These are phyloP conservation scores for Champsocephalus esox DNA, from an alignment of 2,797 vertebrate species.

Conservation along the genomic window DNA sequence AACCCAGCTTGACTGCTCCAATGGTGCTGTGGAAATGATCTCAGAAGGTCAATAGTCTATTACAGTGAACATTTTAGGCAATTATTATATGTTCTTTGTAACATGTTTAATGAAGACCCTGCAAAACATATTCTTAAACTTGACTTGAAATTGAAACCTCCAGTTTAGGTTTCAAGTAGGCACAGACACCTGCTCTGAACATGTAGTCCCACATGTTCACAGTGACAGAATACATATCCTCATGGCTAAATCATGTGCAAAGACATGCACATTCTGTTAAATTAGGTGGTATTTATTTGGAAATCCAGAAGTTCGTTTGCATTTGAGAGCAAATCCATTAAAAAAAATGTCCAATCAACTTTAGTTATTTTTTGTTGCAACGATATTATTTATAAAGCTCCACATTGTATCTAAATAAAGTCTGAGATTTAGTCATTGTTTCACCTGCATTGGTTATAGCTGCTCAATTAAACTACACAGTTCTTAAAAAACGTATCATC, in stretches of 20 bases:
- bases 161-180: conserved; percentile 32
- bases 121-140: not conserved
- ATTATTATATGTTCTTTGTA: not conserved
- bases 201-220: not conserved
- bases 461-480: not conserved
- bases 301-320: not conserved
- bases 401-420: not conserved
- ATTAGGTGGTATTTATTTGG: conserved; percentile 4
- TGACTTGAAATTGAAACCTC: conserved; percentile 43
- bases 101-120: not conserved
- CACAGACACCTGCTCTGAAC: conserved; percentile 28
- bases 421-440: not conserved
- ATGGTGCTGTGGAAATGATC: not conserved
- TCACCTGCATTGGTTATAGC: not conserved
- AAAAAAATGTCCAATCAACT: not conserved
- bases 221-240: conserved; percentile 33
- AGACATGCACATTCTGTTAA: not conserved
- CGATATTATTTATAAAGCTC: too few species aligned
- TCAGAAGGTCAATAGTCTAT: not conserved
- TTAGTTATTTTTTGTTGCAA: not conserved
- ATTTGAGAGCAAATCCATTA: not conserved
- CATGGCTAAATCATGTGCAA: conserved; percentile 48
- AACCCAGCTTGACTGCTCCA: not conserved
- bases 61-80: not conserved
- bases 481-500: not conserved